Evolutionary conservation across 1,140 invertebrate species (phyloP).

Genomic region (Bombus turneri): DNA sequence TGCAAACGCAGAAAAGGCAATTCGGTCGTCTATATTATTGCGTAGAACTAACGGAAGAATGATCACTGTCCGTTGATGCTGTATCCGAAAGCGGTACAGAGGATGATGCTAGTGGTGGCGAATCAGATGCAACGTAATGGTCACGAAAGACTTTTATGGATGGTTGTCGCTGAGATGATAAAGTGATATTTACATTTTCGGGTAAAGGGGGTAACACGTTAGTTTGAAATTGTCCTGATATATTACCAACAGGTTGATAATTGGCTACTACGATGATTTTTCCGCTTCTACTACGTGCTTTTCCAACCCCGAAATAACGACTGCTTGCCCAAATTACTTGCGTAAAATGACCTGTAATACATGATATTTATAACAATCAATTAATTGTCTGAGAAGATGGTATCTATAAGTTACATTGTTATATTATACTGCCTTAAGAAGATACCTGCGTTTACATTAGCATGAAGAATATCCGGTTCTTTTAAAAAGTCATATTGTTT

Average conservation of each 20-base stretch:
- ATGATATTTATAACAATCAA: not conserved
- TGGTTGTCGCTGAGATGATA: constrained; percentile 70
- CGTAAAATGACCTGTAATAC: constrained; percentile 90
- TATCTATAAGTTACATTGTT: not conserved
- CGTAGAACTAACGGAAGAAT: constrained; percentile 68
- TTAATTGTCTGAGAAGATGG: not conserved
- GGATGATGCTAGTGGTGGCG: constrained; percentile 17
- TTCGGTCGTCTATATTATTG: constrained; percentile 77
- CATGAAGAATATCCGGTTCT: constrained; percentile 88
- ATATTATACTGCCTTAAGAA: too few relatives aligned
- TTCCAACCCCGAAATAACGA: constrained; percentile 91
- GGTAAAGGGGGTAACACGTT: constrained; percentile 89
- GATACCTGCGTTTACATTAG: constrained; percentile 90
- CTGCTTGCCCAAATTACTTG: constrained; percentile 94
- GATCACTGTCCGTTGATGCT: constrained; percentile 73
- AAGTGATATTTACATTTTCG: constrained; percentile 80
- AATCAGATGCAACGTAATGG: constrained; percentile 50
- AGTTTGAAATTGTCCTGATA: constrained; percentile 88
- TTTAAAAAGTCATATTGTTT: constrained; percentile 90
- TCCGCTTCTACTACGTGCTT: constrained; percentile 89
- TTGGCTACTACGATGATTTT: constrained; percentile 91
- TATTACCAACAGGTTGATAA: constrained; percentile 91
- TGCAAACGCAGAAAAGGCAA: constrained; percentile 77
- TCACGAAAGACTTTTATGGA: constrained; percentile 63
- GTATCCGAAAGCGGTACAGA: constrained; percentile 65